Conservation (phyloP, 2,888 invertebrate genomes). For the Phaedon cochleariae region DNA sequence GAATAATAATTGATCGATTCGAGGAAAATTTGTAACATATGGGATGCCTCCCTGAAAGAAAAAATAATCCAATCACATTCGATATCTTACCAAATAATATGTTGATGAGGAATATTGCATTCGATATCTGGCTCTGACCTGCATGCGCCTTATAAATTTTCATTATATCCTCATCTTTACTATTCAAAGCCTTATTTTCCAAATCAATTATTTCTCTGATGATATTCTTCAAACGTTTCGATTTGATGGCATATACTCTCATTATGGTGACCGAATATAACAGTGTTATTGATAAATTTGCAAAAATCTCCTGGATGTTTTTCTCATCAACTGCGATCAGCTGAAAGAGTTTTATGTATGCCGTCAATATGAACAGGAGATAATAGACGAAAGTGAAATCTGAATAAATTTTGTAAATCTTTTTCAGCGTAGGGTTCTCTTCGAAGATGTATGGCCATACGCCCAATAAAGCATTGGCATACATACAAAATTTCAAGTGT, state of each 20-base stretch:
- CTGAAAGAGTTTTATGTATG: conserved; percentile 26
- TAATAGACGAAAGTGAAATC: conserved; percentile 25
- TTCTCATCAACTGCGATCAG: conserved; percentile 20
- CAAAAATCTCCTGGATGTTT: conserved; percentile 32
- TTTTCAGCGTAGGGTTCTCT: conserved; percentile 25
- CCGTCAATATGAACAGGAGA: conserved; percentile 23
- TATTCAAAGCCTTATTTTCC: conserved; percentile 34
- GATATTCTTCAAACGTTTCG: conserved; percentile 27
- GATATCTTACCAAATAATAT: conserved; percentile 37
- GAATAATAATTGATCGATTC: no score
- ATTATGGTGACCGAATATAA: conserved; percentile 38
- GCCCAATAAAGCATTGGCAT: conserved; percentile 28
- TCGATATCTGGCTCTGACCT: conserved; percentile 30
- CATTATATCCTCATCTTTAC: conserved; percentile 28
- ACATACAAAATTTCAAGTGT: conserved; percentile 33
- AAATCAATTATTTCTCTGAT: conserved; percentile 38
- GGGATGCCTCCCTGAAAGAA: no score
- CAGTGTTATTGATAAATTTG: conserved; percentile 40
- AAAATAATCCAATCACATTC: no score
- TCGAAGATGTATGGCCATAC: conserved; percentile 36
- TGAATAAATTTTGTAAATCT: conserved; percentile 28
- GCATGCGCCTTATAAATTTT: conserved; percentile 34
- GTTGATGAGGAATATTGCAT: conserved; percentile 31
- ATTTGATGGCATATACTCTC: conserved; percentile 38
- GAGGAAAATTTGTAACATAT: no score